Conservation (phyloP, 2,888 invertebrate genomes). For the Parelbella ahira region DNA sequence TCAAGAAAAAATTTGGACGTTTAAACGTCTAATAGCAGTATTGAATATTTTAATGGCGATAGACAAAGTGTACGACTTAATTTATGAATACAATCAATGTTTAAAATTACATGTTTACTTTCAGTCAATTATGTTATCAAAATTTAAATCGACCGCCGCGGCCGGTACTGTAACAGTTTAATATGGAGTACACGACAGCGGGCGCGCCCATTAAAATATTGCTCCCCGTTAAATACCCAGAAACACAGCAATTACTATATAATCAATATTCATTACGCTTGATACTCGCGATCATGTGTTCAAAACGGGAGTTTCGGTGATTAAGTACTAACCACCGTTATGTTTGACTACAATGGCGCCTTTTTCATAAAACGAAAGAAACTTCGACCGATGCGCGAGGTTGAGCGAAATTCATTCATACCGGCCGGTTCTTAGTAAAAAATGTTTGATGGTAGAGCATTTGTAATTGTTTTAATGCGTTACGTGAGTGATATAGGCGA, state of each 20-base stretch:
- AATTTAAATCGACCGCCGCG: constrained; percentile 12
- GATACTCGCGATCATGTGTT: constrained; percentile 27
- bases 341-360: constrained; percentile 20
- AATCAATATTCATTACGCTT: constrained; percentile 34
- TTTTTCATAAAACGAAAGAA: constrained; percentile 27
- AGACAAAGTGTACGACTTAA: too few species aligned
- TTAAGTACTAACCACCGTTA: constrained; percentile 27
- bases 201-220: constrained; percentile 24
- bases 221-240: constrained; percentile 29
- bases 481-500: constrained; percentile 54
- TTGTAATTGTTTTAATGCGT: constrained; percentile 55
- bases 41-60: too few species aligned
- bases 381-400: constrained; percentile 34
- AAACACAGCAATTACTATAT: constrained; percentile 22
- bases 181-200: constrained; percentile 11
- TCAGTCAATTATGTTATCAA: constrained; percentile 15
- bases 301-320: constrained; percentile 27
- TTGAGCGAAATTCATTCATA: constrained; percentile 35
- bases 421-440: constrained; percentile 39
- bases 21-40: too few species aligned
- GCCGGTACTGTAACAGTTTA: constrained; percentile 14
- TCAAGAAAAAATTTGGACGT: too few species aligned
- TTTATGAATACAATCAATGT: too few species aligned
- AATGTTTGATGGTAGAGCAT: constrained; percentile 41
- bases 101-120: not conserved